Conservation (phyloP, 2,113 vertebrate species). For the Perca flavescens region DNA sequence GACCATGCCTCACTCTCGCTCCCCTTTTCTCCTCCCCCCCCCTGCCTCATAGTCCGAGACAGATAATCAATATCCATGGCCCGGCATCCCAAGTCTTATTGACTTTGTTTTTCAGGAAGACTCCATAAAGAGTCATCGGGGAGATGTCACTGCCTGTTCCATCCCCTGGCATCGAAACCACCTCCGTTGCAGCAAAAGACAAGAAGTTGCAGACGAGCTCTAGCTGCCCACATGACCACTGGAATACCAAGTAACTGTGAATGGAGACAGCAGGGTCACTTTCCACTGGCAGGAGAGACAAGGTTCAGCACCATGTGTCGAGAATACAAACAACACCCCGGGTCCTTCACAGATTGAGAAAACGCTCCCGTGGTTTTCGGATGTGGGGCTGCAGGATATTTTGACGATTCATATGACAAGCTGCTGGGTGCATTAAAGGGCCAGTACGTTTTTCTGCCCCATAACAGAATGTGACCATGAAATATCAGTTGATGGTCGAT, state of each 20-base stretch:
- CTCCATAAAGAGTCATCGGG: conserved; percentile 82
- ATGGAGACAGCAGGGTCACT: conserved; percentile 54
- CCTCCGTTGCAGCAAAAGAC: conserved; percentile 43
- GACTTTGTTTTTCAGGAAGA: conserved; percentile 85
- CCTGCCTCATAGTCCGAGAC: conserved; percentile 75
- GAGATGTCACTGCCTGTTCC: conserved; percentile 78
- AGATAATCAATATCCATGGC: conserved; percentile 82
- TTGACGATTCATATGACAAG: conserved; percentile 46
- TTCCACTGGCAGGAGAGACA: conserved; percentile 49
- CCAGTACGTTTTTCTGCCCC: neutral
- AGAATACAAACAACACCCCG: conserved; percentile 48
- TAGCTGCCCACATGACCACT: neutral
- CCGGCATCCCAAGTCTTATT: conserved; percentile 77
- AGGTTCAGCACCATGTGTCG: conserved; percentile 43
- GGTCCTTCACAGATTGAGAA: conserved; percentile 27
- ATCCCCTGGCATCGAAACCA: conserved; percentile 70
- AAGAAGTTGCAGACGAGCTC: conserved; percentile 35
- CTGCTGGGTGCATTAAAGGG: conserved; percentile 8
- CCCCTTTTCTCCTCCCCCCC: conserved; percentile 28
- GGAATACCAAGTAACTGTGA: conserved; percentile 66
- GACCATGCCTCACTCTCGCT: conserved; percentile 27
- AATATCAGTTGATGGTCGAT: neutral
- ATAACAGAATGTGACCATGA: neutral
- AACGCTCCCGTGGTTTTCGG: conserved; percentile 24
- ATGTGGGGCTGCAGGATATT: conserved; percentile 37